Evolutionary conservation across 2,113 vertebrate genomes (phyloP).

Genomic region (Thinocorus orbignyianus): DNA sequence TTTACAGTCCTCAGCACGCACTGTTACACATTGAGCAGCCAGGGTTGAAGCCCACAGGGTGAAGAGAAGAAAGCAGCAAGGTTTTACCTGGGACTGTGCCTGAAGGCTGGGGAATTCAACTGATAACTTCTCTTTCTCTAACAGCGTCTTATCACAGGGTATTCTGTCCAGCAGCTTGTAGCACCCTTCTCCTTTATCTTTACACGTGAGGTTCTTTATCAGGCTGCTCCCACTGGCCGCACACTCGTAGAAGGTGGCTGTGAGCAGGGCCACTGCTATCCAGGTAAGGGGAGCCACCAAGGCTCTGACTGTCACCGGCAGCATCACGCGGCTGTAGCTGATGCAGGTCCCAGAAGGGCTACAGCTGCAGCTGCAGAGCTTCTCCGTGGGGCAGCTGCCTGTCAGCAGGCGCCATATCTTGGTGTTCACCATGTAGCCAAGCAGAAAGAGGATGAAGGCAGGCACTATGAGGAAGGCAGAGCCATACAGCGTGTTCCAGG

Average conservation of each 20-base stretch:
- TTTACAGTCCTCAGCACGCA: neutral
- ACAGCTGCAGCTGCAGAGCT: rapidly evolving
- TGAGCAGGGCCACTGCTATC: slow-evolving; percentile 78
- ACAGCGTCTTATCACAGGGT: slow-evolving; percentile 52
- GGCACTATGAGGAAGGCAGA: slow-evolving; percentile 79
- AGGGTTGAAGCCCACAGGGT: rapidly evolving
- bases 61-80: rapidly evolving
- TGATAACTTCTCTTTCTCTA: neutral
- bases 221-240: slow-evolving; percentile 46
- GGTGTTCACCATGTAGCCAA: slow-evolving; percentile 67
- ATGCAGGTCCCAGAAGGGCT: neutral
- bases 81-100: slow-evolving; percentile 81
- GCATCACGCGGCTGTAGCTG: rapidly evolving
- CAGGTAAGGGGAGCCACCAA: slow-evolving; percentile 77
- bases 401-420: slow-evolving; percentile 75
- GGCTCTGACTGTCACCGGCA: neutral
- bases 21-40: neutral
- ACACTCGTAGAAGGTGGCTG: slow-evolving; percentile 75
- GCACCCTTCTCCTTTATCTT: neutral
- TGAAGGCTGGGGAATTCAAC: slow-evolving; percentile 28
- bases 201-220: neutral
- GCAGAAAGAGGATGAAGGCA: slow-evolving; percentile 75
- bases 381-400: neutral
- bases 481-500: slow-evolving; percentile 73
- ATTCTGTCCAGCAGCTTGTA: neutral